Percentiles rank a stretch among this genome's conserved stretches.
Conservation (phyloP, 37 sponge, comb jelly and placozoan genomes). For the Aphrocallistes beatrix region DNA sequence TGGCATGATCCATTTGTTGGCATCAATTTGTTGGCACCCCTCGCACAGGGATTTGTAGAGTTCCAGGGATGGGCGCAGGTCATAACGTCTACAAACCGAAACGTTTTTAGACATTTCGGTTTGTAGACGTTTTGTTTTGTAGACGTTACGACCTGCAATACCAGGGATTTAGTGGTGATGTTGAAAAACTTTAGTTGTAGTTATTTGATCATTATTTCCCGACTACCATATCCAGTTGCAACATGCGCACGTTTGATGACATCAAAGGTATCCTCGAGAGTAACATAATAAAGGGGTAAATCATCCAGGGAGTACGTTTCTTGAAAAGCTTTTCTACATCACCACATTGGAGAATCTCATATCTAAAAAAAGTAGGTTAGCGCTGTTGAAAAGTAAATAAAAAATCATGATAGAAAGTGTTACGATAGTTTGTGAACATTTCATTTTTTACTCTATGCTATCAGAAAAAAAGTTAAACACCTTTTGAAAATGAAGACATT, state of each 20-base stretch:
- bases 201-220: not conserved
- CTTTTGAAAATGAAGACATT: not conserved
- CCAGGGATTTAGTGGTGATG: not conserved
- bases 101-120: no score
- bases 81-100: no score
- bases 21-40: conserved; percentile 6
- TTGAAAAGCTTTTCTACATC: conserved; percentile 7
- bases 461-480: not conserved
- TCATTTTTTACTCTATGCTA: not conserved
- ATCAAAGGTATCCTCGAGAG: conserved; percentile 19
- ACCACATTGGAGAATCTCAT: conserved; percentile 5
- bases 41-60: not conserved
- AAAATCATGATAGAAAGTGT: not conserved
- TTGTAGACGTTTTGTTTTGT: no score
- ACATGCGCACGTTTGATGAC: not conserved
- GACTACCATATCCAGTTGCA: conserved; percentile 13
- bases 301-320: not conserved
- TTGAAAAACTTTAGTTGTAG: not conserved
- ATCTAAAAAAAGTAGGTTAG: not conserved
- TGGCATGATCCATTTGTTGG: no score
- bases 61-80: not conserved
- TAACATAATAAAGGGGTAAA: conserved; percentile 3
- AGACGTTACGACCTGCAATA: not conserved
- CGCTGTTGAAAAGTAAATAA: not conserved
- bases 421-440: not conserved